Conservation (phyloP, 1,140 invertebrate genomes). For the Asobara japonica region DNA sequence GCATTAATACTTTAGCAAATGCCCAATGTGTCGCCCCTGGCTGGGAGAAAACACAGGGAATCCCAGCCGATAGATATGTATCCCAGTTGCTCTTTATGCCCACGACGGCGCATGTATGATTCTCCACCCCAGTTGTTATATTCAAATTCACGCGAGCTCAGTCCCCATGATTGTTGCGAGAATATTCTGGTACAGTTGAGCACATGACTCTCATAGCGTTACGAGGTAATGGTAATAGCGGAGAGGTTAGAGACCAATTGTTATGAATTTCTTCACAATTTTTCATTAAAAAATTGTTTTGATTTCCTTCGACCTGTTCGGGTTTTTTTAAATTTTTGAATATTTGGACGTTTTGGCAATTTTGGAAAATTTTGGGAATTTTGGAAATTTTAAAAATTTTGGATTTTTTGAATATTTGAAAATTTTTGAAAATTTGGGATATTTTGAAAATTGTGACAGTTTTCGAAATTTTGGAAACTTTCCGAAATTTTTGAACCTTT, state of each 20-base stretch:
- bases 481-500: too few relatives aligned
- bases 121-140: slow-evolving; percentile 58
- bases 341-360: too few relatives aligned
- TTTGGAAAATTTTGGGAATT: too few relatives aligned
- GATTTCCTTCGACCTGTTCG: too few relatives aligned
- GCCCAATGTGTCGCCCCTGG: not conserved
- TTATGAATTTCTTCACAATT: not conserved
- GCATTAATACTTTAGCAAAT: slow-evolving; percentile 3
- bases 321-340: too few relatives aligned
- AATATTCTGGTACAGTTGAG: slow-evolving; percentile 55
- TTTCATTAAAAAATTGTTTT: too few relatives aligned
- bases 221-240: slow-evolving; percentile 29
- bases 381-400: too few relatives aligned
- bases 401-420: too few relatives aligned
- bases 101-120: slow-evolving; percentile 38
- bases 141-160: slow-evolving; percentile 62
- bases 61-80: slow-evolving; percentile 31
- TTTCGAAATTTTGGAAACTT: too few relatives aligned
- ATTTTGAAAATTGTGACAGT: too few relatives aligned
- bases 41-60: slow-evolving; percentile 3
- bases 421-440: too few relatives aligned
- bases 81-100: slow-evolving; percentile 30
- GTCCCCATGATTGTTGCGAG: slow-evolving; percentile 55
- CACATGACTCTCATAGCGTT: not conserved
- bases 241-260: not conserved